Base-by-base conservation (phyloP, 2,797 vertebrate species). In the Allobates femoralis region DNA sequence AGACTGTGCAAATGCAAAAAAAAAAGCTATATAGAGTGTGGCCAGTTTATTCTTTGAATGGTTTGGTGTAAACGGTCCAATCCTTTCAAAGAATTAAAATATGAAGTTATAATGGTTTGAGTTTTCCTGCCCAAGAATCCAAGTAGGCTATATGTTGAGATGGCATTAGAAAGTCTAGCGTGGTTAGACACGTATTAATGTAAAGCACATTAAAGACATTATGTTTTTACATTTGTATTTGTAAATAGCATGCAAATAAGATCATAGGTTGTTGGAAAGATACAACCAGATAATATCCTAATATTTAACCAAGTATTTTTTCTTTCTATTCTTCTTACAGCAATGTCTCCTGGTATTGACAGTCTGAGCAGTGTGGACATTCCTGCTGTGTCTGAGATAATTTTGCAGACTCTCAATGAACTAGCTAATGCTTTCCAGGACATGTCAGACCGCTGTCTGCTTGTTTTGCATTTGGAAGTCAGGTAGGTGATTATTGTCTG, bases 401-500 rank as follows among this genome's bases (percentile, higher is more conserved):
- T 99, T 91, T 93, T 97, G 83, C 97, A 98, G 91, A 98, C 96
- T 0, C 94, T 99, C 12, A 95, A 90, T 0, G 97, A 99, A 90
- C 94, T 99, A 84, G 96, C 96, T 89, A 96, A 92, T 82, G 95
- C 95, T 34, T 99, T 99, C 90, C 98, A 99, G 89, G 98, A 98
- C 78, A 97, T 99, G 90, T 97, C 98, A 0, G 96, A 99, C 89
- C 96, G 97, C 90, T 99, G 98, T 92, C 93, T 99, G 86, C 94
- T 99, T 46, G 97, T 96, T 7, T 92, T 99, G 37, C 98, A 99
- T 90, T 90, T 99, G 94, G 98, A 99, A 93, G 97, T 99, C 94
- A 98, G 98, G 98, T 99, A 94, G 0, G 91, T 83, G 64, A n/a
- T 51, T 1, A 50, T 79, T 3, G 19, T 32, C 12, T 66, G 21